Evolutionary conservation across 2,113 vertebrate genomes (phyloP).

Genomic region (Pseudopodoces humilis): DNA sequence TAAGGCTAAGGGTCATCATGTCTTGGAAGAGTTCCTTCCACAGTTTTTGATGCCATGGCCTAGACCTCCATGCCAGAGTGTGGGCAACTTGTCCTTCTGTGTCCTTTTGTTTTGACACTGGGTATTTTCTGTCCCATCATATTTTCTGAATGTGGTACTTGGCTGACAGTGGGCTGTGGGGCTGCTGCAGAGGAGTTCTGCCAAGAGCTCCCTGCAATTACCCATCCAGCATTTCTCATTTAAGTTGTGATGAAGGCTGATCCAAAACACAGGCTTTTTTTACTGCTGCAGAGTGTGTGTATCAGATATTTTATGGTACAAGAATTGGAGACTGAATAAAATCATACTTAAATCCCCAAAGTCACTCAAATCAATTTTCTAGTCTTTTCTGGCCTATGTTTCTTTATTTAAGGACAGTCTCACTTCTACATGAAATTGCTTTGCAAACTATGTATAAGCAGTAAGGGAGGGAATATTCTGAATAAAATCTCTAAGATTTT

Average conservation of each 20-base stretch:
- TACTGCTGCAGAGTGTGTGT: neutral
- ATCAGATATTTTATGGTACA: neutral
- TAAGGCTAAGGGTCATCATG: neutral
- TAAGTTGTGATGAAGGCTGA: neutral
- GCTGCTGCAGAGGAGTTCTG: neutral
- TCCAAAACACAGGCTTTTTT: neutral
- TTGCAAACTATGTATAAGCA: neutral
- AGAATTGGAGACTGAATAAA: neutral
- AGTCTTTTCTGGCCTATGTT: neutral
- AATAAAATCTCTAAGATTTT: slow-evolving; percentile 22
- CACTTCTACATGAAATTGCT: neutral
- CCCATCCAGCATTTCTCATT: neutral
- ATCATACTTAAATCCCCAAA: neutral
- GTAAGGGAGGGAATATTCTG: neutral
- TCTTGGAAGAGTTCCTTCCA: neutral
- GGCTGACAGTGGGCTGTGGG: neutral
- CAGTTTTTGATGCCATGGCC: neutral
- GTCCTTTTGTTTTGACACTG: neutral
- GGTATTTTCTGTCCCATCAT: neutral
- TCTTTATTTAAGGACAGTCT: neutral
- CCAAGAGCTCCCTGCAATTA: neutral
- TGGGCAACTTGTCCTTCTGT: rapidly evolving
- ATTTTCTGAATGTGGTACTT: neutral
- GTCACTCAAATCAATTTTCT: neutral
- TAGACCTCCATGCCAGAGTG: neutral